phyloP scores from a whole-genome alignment of 2,113 vertebrate species.

The Sciurus niger region DNA sequence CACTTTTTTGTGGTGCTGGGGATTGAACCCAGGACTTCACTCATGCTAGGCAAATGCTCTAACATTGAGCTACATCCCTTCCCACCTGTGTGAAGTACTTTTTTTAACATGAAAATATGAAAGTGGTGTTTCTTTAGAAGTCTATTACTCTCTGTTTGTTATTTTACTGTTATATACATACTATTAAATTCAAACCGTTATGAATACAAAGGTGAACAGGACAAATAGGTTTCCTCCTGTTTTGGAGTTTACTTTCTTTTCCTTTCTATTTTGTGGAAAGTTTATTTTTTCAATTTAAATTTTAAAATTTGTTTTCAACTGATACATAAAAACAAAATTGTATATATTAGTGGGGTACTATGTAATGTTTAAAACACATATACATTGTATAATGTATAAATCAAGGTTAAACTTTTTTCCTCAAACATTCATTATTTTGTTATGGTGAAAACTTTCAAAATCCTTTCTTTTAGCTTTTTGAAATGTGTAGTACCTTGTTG shows the following conservation, averaged over 20 bases:
- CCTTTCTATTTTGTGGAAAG: not conserved
- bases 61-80: no score
- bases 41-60: no score
- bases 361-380: not conserved
- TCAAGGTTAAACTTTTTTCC: not conserved
- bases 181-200: not conserved
- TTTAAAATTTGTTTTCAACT: not conserved
- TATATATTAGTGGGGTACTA: not conserved
- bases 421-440: not conserved
- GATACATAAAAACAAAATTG: not conserved
- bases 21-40: no score
- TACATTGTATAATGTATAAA: not conserved
- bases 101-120: no score
- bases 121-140: no score
- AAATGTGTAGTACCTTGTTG: not conserved
- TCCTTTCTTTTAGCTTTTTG: not conserved
- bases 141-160: no score
- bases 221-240: slow-evolving; percentile 1
- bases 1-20: not conserved
- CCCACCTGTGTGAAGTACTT: no score
- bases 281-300: not conserved
- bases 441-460: not conserved
- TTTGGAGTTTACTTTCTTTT: not conserved
- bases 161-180: no score
- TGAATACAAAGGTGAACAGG: slow-evolving; percentile 28